Evolutionary conservation across 2,888 invertebrate genomes (phyloP), one percentile per base, ranked within the genome.

Genomic region (Clanis bilineata): DNA sequence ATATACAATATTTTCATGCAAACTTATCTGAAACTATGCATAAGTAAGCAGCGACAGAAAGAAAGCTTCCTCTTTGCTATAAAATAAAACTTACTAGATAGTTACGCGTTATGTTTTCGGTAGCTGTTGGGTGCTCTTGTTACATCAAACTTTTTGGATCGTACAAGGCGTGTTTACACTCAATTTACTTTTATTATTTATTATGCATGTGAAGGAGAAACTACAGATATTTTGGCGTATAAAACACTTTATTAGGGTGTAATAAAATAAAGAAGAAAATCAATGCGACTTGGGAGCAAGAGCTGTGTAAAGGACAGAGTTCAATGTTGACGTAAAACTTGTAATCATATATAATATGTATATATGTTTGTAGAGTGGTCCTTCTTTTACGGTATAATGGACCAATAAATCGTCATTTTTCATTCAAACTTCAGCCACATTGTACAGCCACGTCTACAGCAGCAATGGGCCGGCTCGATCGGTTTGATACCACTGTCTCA

Each of bases 21-120:
- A 88, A 89, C 86, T 88, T 90, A 87, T 91, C 85, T 83, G 80
- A 79, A 88, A 87, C 87, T 87, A 90, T 90, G 90, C 90, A 90
- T 90, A 85, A 86, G 78, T 84, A 88, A 90, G 80, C 76, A 82
- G 80, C 77, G 67, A 80, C 79, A 77, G 83, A 83, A 80, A 78
- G 71, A 73, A 73, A 64, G 74, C 76, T 74, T 74, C 75, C 74
- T 72, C 74, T 71, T 72, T 71, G 70, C 72, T 72, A 71, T 76
- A 78, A 80, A 81, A 82, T 82, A 83, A 81, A 83, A 77, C 38
- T 58, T 58, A 58, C 38, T 28, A 51, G 47, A 58, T 58, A 58
- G 39, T 47, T 39, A 18, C 61, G 59, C 63, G 60, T 64, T 61
- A 62, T 60, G 64, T 69, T 64, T 71, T 69, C 58, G 67, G 64